phyloP scores from a whole-genome alignment of 2,113 vertebrate genomes.

The Charina bottae region DNA sequence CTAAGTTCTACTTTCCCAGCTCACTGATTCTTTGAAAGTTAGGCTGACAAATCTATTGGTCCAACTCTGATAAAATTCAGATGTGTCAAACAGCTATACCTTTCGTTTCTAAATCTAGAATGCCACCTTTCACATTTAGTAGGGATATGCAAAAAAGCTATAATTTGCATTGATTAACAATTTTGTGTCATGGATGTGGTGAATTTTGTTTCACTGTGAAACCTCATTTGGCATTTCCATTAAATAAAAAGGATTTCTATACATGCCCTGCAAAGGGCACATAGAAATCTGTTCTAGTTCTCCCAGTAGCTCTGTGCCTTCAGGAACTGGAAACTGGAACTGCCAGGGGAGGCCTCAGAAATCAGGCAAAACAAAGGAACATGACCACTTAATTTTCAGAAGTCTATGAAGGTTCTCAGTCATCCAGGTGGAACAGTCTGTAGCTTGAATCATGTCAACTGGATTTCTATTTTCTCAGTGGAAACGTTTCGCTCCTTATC shows the following conservation, averaged over 20 bases:
- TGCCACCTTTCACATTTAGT: background rate
- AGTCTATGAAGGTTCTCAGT: too few species aligned
- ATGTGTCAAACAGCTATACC: background rate
- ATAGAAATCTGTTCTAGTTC: background rate
- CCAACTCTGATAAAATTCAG: slow-evolving; percentile 21
- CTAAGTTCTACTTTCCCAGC: background rate
- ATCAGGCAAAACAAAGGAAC: background rate
- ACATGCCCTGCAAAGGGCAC: background rate
- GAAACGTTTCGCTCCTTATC: too few species aligned
- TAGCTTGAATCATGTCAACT: too few species aligned
- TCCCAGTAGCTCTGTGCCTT: background rate
- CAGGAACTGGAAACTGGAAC: background rate
- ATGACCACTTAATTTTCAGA: background rate
- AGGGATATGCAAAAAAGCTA: background rate
- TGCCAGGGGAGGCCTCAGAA: background rate
- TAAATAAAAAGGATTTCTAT: background rate
- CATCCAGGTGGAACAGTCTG: too few species aligned
- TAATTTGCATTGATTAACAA: background rate
- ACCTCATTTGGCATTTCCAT: background rate
- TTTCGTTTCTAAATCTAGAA: background rate
- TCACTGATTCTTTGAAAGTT: slow-evolving; percentile 7
- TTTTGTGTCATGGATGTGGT: background rate
- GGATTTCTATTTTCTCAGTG: too few species aligned
- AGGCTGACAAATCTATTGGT: slow-evolving; percentile 7
- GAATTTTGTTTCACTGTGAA: background rate